phyloP scores from a whole-genome alignment of 2,113 vertebrate genomes.

The Ammodytes dubius region DNA sequence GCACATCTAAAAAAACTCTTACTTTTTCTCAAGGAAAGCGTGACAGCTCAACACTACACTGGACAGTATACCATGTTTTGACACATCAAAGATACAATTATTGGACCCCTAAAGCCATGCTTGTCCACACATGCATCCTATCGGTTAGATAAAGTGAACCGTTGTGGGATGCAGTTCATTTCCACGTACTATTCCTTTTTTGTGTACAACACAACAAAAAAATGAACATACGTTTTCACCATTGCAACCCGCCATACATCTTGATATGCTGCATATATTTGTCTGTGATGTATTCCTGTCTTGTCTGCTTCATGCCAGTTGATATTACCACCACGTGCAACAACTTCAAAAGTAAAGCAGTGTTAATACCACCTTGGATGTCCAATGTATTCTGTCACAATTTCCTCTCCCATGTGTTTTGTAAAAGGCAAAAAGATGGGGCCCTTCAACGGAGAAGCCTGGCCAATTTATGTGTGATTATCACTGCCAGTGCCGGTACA shows the following conservation, averaged over 20 bases:
- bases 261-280: slow-evolving; percentile 12
- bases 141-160: slow-evolving; percentile 84
- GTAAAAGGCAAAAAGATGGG: slow-evolving; percentile 48
- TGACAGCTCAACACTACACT: slow-evolving; percentile 54
- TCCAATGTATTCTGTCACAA: slow-evolving; percentile 71
- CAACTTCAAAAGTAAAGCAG: slow-evolving; percentile 74
- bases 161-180: slow-evolving; percentile 52
- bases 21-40: slow-evolving; percentile 66
- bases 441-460: slow-evolving; percentile 55
- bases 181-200: slow-evolving; percentile 32
- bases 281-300: slow-evolving; percentile 49
- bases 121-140: slow-evolving; percentile 94
- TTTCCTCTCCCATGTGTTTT: slow-evolving; percentile 65
- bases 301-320: slow-evolving; percentile 60
- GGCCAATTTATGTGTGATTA: slow-evolving; percentile 74
- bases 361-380: slow-evolving; percentile 75
- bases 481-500: slow-evolving; percentile 46
- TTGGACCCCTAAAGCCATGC: slow-evolving; percentile 89
- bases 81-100: slow-evolving; percentile 97
- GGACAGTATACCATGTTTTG: slow-evolving; percentile 82
- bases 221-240: slow-evolving; percentile 43
- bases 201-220: slow-evolving; percentile 12
- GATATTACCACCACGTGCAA: slow-evolving; percentile 53
- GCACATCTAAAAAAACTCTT: slow-evolving; percentile 74
- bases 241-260: slow-evolving; percentile 25